Evolutionary conservation across 1,140 invertebrate genomes (phyloP).

Genomic region (Dufourea novaeangliae): DNA sequence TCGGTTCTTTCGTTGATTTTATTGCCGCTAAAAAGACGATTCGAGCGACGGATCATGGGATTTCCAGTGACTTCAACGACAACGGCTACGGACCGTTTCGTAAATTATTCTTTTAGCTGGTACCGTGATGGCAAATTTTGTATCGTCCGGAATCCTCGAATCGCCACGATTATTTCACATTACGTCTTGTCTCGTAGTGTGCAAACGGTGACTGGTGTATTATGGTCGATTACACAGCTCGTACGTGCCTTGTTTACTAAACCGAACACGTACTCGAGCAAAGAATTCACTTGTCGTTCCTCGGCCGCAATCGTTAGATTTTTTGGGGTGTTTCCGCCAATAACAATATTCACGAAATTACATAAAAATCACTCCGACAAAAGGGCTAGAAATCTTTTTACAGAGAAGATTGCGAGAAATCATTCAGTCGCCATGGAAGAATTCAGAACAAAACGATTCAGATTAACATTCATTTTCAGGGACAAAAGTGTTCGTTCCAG

Average conservation of each 20-base stretch:
- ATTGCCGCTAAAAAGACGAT: background rate
- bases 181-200: too few relatives aligned
- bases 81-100: background rate
- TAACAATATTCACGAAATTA: background rate
- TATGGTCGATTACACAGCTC: background rate
- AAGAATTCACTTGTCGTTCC: conserved; percentile 33
- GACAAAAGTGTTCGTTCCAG: too few relatives aligned
- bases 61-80: background rate
- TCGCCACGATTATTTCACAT: too few relatives aligned
- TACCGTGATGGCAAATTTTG: too few relatives aligned
- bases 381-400: background rate
- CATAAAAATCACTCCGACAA: too few relatives aligned
- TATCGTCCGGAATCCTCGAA: too few relatives aligned
- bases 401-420: too few relatives aligned
- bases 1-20: background rate
- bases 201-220: too few relatives aligned
- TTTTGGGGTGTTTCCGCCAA: background rate
- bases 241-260: conserved; percentile 14
- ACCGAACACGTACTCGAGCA: conserved; percentile 12
- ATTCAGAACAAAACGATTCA: too few relatives aligned
- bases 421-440: too few relatives aligned
- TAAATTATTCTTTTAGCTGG: background rate
- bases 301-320: background rate
- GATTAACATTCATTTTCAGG: too few relatives aligned
- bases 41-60: background rate